Conservation (phyloP, 2,797 vertebrate genomes). For the Smutsia gigantea region DNA sequence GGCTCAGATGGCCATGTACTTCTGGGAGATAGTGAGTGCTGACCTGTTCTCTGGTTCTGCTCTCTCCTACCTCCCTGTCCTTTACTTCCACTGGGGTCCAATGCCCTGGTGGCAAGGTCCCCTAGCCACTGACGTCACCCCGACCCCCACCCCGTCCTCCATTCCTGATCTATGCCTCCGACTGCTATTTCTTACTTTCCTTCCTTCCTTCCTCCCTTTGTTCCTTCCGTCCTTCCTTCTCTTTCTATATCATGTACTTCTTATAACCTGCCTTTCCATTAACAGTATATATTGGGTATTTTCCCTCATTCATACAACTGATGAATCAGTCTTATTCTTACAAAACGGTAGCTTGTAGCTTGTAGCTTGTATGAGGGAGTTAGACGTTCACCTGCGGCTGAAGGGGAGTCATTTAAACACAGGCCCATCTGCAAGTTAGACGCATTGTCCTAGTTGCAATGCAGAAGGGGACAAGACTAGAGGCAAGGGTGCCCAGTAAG, state of each 20-base stretch:
- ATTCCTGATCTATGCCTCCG: not conserved
- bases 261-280: not conserved
- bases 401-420: not conserved
- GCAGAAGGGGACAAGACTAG: not conserved
- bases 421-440: not conserved
- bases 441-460: not conserved
- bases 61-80: not conserved
- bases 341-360: not conserved
- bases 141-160: not conserved
- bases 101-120: accelerated
- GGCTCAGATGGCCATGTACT: constrained; percentile 92
- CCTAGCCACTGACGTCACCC: not conserved
- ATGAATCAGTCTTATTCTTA: not conserved
- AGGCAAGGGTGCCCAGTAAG: not conserved
- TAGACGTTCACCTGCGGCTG: not conserved
- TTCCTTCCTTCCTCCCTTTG: too few species aligned
- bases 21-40: constrained; percentile 95
- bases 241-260: not conserved
- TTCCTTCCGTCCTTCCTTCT: not conserved
- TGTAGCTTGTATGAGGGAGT: not conserved
- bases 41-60: not conserved
- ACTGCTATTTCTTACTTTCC: not conserved
- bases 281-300: not conserved
- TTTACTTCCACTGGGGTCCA: not conserved
- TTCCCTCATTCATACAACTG: not conserved